These are phyloP conservation scores for Athene cunicularia DNA, from an alignment of 2,113 vertebrate species.

Conservation along the genomic window DNA sequence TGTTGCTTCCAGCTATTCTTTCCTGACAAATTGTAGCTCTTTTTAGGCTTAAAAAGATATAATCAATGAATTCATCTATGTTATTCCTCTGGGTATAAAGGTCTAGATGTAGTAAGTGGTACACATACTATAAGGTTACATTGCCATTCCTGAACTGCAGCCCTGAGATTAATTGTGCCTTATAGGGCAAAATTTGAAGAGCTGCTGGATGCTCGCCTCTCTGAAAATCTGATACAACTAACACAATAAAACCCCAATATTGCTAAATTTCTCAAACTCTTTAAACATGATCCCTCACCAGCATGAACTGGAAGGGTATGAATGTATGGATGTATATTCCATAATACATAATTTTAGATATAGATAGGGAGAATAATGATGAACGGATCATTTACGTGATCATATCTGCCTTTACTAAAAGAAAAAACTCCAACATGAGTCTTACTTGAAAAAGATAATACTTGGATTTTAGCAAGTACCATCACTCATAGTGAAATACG, in stretches of 20 bases:
- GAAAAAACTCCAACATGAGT: background rate
- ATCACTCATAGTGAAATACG: background rate
- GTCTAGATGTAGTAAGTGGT: conserved; percentile 43
- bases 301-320: background rate
- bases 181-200: conserved; percentile 26
- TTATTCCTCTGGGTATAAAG: conserved; percentile 56
- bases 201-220: background rate
- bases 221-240: conserved; percentile 5
- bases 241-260: background rate
- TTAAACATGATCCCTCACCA: background rate
- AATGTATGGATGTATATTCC: background rate
- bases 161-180: conserved; percentile 27
- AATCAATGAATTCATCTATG: conserved; percentile 62
- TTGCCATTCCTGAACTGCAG: conserved; percentile 11
- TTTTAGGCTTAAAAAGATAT: conserved; percentile 58
- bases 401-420: background rate
- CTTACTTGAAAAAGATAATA: background rate
- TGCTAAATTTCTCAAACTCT: background rate
- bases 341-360: background rate
- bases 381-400: background rate
- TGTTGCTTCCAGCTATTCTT: conserved; percentile 59
- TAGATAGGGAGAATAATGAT: background rate
- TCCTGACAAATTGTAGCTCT: conserved; percentile 44
- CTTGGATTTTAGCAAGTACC: background rate
- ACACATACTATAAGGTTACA: background rate